A percentile compares a stretch with the other conserved stretches of the same genome.
phyloP scores from a whole-genome alignment of 2,797 vertebrate genomes.

The Selene dorsalis region DNA sequence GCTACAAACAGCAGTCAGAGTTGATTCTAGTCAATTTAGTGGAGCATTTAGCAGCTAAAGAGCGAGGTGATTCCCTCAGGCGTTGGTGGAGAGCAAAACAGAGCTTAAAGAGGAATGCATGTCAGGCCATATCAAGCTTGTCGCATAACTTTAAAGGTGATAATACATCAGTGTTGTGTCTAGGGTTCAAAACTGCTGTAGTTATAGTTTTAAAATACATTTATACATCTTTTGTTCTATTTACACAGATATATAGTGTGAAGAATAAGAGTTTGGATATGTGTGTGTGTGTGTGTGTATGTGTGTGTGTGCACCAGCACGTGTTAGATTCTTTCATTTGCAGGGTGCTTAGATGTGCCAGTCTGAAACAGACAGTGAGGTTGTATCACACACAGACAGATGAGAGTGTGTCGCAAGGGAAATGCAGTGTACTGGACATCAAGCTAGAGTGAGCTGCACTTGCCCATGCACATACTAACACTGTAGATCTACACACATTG shows the following conservation, averaged over 20 bases:
- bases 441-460: slow-evolving; percentile 39
- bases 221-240: neutral
- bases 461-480: slow-evolving; percentile 17
- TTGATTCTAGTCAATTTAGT: neutral
- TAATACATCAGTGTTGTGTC: neutral
- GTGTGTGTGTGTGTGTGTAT: neutral
- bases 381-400: slow-evolving; percentile 16
- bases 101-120: neutral
- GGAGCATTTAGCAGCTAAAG: neutral
- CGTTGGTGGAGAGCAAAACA: neutral
- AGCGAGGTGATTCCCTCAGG: neutral
- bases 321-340: too few species aligned
- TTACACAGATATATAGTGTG: slow-evolving; percentile 3
- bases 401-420: slow-evolving; percentile 22
- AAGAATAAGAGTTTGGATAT: slow-evolving; percentile 6
- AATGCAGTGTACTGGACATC: slow-evolving; percentile 43
- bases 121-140: neutral
- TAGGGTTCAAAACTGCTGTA: neutral
- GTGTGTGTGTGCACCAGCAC: neutral
- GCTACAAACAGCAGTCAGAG: neutral
- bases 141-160: neutral
- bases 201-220: neutral
- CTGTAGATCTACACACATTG: slow-evolving; percentile 28
- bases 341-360: neutral
- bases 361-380: slow-evolving; percentile 18